Evolutionary conservation across 2,888 invertebrate species (phyloP).

Genomic region (Leptinotarsa peninsularis): DNA sequence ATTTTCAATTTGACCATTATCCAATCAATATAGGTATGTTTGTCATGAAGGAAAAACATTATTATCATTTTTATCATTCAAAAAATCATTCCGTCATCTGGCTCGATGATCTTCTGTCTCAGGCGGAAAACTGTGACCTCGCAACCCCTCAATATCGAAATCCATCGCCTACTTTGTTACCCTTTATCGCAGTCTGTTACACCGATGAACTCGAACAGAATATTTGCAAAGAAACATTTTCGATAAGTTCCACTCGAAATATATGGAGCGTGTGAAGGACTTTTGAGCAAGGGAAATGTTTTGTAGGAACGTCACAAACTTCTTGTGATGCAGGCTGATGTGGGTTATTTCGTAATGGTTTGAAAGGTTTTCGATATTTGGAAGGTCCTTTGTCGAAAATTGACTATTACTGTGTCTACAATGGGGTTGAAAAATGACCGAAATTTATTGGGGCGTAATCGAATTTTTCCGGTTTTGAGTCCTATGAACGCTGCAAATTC

Average conservation of each 20-base stretch:
- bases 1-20: too few relatives aligned
- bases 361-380: background rate
- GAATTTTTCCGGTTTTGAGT: too few relatives aligned
- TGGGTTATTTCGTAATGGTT: slow-evolving; percentile 8
- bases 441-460: too few relatives aligned
- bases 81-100: too few relatives aligned
- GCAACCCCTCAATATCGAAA: background rate
- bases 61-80: too few relatives aligned
- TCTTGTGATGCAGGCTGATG: slow-evolving; percentile 6
- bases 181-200: slow-evolving; percentile 60
- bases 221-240: slow-evolving; percentile 52
- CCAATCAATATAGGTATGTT: too few relatives aligned
- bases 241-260: slow-evolving; percentile 41
- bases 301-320: slow-evolving; percentile 4
- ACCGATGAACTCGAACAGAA: slow-evolving; percentile 53
- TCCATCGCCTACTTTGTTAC: slow-evolving; percentile 61
- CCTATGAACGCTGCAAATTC: too few relatives aligned
- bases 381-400: background rate
- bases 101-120: too few relatives aligned
- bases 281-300: slow-evolving; percentile 4
- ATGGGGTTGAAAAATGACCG: background rate
- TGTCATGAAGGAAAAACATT: too few relatives aligned
- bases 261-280: slow-evolving; percentile 41
- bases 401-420: background rate
- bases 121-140: too few relatives aligned